These are phyloP conservation scores for Nothoprocta pentlandii DNA, from an alignment of 2,113 vertebrate species.

Conservation along the genomic window DNA sequence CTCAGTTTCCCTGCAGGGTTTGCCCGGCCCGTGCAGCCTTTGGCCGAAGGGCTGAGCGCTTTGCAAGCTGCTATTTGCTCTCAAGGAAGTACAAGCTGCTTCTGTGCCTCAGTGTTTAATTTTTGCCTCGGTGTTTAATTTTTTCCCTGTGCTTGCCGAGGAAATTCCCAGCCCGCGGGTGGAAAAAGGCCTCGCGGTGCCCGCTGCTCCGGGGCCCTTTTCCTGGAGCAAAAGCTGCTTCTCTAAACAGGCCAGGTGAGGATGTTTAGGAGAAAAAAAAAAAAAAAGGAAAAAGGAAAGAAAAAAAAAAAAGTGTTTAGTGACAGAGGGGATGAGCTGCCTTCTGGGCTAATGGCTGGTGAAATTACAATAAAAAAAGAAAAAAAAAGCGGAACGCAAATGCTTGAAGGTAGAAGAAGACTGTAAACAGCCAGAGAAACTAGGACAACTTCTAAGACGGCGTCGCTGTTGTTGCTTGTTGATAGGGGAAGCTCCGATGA, in stretches of 20 bases:
- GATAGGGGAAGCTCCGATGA: not conserved
- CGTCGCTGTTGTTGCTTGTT: not conserved
- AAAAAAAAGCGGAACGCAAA: constrained; percentile 25
- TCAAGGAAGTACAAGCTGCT: constrained; percentile 54
- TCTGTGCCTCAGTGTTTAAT: not conserved
- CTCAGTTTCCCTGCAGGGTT: constrained; percentile 18
- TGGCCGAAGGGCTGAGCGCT: not conserved
- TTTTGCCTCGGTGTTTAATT: constrained; percentile 15
- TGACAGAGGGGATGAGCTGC: not conserved
- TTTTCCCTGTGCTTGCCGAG: not conserved
- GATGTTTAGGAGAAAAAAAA: not conserved
- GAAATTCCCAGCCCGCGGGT: not conserved
- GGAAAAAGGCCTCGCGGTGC: not conserved
- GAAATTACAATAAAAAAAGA: constrained; percentile 16
- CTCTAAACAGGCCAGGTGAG: not conserved
- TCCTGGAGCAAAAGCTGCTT: not conserved
- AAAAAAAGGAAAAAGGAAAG: too few relatives aligned
- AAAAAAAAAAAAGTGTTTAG: not conserved
- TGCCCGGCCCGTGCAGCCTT: not conserved
- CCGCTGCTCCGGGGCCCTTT: not conserved
- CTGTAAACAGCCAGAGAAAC: constrained; percentile 40
- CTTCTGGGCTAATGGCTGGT: constrained; percentile 25
- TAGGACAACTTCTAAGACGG: constrained; percentile 22
- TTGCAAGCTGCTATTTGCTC: constrained; percentile 18
- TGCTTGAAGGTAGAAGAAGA: not conserved